A percentile compares a stretch with the other conserved stretches of the same genome.
Conservation (phyloP, 2,888 invertebrate genomes). For the Autographa pulchrina region DNA sequence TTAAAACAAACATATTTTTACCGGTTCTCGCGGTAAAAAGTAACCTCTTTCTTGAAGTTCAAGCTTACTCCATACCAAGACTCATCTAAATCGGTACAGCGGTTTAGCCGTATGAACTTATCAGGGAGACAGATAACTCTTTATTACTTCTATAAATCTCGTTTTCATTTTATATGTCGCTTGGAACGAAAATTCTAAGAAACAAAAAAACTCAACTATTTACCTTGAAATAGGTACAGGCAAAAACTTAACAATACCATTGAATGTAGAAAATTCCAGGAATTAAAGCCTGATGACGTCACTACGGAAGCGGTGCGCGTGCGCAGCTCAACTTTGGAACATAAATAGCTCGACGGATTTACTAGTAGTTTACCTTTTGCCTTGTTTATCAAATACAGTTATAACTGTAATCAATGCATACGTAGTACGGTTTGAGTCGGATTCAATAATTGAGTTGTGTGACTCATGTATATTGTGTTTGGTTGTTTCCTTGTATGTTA, state of each 20-base stretch:
- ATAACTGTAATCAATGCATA: conserved; percentile 45
- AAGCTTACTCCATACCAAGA: too few relatives aligned
- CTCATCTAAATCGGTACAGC: too few relatives aligned
- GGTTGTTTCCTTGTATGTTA: conserved; percentile 20
- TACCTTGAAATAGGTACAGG: conserved; percentile 29
- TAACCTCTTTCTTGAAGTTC: too few relatives aligned
- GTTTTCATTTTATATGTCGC: too few relatives aligned
- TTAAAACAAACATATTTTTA: too few relatives aligned
- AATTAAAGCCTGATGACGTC: conserved; percentile 62
- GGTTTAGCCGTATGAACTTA: too few relatives aligned
- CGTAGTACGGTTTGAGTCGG: conserved; percentile 28
- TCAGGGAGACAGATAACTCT: too few relatives aligned
- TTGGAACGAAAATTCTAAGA: conserved; percentile 24
- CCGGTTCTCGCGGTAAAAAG: too few relatives aligned
- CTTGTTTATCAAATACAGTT: conserved; percentile 42
- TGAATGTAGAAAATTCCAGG: conserved; percentile 51
- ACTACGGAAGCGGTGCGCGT: conserved; percentile 72
- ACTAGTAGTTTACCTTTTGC: conserved; percentile 33
- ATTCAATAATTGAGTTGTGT: conserved; percentile 39
- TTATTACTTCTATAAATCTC: too few relatives aligned
- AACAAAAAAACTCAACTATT: conserved; percentile 20
- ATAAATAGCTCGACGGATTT: conserved; percentile 64
- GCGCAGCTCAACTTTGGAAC: conserved; percentile 69
- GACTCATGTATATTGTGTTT: conserved; percentile 41
- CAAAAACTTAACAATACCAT: conserved; percentile 34